These are phyloP conservation scores for Helleia helle DNA, from an alignment of 2,888 invertebrate genomes.

Conservation along the genomic window DNA sequence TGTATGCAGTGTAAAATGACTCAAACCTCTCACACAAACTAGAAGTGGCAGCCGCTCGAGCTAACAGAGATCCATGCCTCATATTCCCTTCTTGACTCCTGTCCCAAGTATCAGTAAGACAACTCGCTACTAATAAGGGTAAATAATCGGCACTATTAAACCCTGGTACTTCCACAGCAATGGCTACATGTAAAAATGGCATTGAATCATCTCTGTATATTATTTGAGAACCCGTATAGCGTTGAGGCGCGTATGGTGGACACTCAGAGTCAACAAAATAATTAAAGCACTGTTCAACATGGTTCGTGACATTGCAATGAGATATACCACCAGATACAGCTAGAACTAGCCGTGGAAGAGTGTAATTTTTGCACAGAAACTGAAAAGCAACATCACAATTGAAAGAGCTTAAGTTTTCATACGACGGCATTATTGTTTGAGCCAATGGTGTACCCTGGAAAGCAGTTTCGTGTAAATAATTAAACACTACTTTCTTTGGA, in stretches of 20 bases:
- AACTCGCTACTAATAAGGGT: conserved; percentile 39
- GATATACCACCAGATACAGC: conserved; percentile 81
- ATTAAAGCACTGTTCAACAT: conserved; percentile 60
- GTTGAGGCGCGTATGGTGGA: too few relatives aligned
- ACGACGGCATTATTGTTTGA: conserved; percentile 74
- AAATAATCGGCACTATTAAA: conserved; percentile 39
- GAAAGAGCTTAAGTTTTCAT: conserved; percentile 75
- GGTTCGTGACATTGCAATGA: conserved; percentile 75
- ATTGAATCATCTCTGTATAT: conserved; percentile 51
- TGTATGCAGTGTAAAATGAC: conserved; percentile 54
- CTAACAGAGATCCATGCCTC: conserved; percentile 35
- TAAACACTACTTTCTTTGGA: conserved; percentile 44
- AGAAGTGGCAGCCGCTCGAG: conserved; percentile 33
- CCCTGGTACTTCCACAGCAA: conserved; percentile 62
- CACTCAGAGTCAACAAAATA: conserved; percentile 54
- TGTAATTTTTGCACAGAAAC: conserved; percentile 36
- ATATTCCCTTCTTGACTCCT: conserved; percentile 35
- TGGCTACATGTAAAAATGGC: conserved; percentile 49
- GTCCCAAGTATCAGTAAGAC: conserved; percentile 53
- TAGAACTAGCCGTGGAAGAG: conserved; percentile 77
- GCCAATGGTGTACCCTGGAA: conserved; percentile 61
- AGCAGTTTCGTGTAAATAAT: conserved; percentile 61
- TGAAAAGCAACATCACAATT: conserved; percentile 38
- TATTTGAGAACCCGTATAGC: conserved; percentile 34
- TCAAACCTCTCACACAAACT: conserved; percentile 48